Evolutionary conservation across 35 echinoderm and acorn worm species (phyloP), one percentile per base, ranked within the genome.

Genomic region (Hemicentrotus pulcherrimus): DNA sequence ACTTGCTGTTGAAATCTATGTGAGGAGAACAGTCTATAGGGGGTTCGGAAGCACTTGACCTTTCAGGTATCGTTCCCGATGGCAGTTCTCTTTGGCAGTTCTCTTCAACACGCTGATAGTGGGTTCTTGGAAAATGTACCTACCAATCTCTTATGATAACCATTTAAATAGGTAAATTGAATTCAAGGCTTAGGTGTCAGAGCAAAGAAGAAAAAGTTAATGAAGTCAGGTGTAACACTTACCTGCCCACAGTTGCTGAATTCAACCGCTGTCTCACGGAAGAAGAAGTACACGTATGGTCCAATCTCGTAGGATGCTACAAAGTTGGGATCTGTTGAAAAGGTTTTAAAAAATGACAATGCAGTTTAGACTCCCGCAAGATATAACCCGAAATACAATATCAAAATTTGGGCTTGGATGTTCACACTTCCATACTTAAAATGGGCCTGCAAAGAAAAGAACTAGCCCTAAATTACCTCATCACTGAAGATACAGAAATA

Each of bases 261-360:
- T 92, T 99, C 98, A 32, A 99, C 98, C 12, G 98, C 98, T 70
- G 96, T 96, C 93, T 99, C 98, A 55, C 97, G 93, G 95, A 99
- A 99, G 96, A 98, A 99, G 86, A 99, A 98, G 85, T 99, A 99
- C 31, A 99, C 97, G 86, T 95, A 99, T 31, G 97, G 96, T 88
- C 96, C 98, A 94, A 99, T 99, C 96, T 99, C 98, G 48, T 98
- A 99, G 0, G 97, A 98, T 9, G 97, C 96, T 28, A 99, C 97
- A 95, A 99, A 99, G 88, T 97, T 99, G 22, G 98, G 97, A 60
- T 99, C 98, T 99, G 95, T 8, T 94, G 60, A 92, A 93, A 95
- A 61, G 31, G 88, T 22, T 28, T n/a, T 8, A 78, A 28, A 71
- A 55, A 10, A 55, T 55, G 15, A 55, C 10, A 55, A 55, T 55